Conservation (phyloP, 1,140 invertebrate species). For the Zeugodacus cucurbitae region DNA sequence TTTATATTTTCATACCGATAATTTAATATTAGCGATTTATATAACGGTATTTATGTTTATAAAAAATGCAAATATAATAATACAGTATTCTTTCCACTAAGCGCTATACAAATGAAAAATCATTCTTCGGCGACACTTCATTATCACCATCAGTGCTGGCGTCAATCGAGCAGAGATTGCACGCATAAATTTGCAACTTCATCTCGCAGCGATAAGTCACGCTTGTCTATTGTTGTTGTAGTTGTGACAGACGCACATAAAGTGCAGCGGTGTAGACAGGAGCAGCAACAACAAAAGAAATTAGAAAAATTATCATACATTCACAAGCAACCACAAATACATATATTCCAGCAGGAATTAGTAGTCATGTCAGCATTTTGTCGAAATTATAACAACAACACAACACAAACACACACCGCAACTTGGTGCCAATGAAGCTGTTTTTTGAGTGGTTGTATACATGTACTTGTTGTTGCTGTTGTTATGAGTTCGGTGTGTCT, state of each 20-base stretch:
- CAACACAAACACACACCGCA: not conserved
- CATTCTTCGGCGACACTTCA: not conserved
- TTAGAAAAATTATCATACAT: not conserved
- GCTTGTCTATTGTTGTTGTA: not conserved
- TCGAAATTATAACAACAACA: not conserved
- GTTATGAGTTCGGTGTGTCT: not conserved
- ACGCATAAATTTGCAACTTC: constrained; percentile 27
- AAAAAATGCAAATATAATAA: not conserved
- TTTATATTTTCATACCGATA: too few species aligned
- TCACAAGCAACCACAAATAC: not conserved
- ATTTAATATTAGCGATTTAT: too few species aligned
- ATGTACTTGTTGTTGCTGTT: not conserved
- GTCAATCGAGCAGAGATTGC: constrained; percentile 13
- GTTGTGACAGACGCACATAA: not conserved
- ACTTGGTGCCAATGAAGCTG: not conserved
- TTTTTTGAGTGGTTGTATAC: not conserved
- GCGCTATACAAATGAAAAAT: not conserved
- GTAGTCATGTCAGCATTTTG: constrained; percentile 2
- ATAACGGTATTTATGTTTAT: too few species aligned
- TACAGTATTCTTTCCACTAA: not conserved
- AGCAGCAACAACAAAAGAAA: not conserved
- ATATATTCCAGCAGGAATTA: constrained; percentile 11
- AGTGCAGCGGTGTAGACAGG: not conserved
- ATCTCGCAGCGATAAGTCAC: constrained; percentile 34
- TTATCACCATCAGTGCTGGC: not conserved